Evolutionary conservation across 2,888 invertebrate species (phyloP), one percentile per base, ranked within the genome.

Genomic region (Phengaris arion): DNA sequence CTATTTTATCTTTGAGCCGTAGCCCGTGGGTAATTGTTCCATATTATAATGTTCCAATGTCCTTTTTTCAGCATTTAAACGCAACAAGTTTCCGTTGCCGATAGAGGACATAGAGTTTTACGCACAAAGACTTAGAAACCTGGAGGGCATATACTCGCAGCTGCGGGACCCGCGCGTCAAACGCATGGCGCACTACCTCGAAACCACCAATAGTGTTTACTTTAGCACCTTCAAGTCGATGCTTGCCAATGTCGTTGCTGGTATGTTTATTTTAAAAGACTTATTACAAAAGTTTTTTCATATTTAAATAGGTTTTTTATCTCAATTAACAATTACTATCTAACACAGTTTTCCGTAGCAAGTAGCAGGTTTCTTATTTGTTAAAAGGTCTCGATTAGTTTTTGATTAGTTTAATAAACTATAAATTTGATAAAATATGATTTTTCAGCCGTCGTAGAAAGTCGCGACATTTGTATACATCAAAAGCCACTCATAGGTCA

Each of bases 121-220:
- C 96, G 93, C 95, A 75, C 94, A 95, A 68, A 95, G 98, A 22
- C 90, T 97, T 13, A 95, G 95, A 78, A 98, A 98, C 85, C 90
- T 98, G 9, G 97, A 98, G 85, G 96, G 96, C 64, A 96, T 99
- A 76, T 97, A 97, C 83, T 96, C 97, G 57, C 99, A 99, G 87
- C 91, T 98, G 80, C 94, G 96, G n/a, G 97, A 97, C 84, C 96
- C 96, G 9, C 94, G 97, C 81, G 96, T 98, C 0, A 96, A 96
- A 83, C 96, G 96, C 77, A 97, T 98, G 95, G 97, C 96, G 0
- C 95, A 95, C 77, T 95, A 97, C 74, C 87, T 98, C 74, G 97
- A 98, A 86, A 91, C 95, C 79, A 96, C 96, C 0, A 94, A 95
- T 46, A 98, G 98, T 79, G 96, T 97, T 7, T 98, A 98, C 85